Evolutionary conservation across 1,140 invertebrate species (phyloP), one percentile per base, ranked within the genome.

Genomic region (Drosophila simulans): DNA sequence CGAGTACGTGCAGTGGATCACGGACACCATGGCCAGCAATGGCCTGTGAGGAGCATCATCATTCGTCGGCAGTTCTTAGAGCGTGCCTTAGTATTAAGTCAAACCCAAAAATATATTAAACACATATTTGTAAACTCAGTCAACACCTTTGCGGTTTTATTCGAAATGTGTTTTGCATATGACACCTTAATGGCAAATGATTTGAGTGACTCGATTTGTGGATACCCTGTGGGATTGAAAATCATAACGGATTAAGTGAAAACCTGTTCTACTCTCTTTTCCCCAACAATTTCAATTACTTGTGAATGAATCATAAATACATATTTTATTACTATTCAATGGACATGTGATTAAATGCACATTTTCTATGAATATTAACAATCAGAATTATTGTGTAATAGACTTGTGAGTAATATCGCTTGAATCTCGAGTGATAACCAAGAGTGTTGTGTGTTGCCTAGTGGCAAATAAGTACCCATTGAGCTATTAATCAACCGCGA

Each of bases 1-100:
- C 0, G 66, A 90, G 27, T 93, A 91, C 52, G 71, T 93, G 46
- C 79, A 92, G 22, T 93, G 93, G 93, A 93, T 93, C 25, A 82
- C 93, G 3, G 91, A 93, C 51, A 92, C 63, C n/a, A 90, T 91
- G 93, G 84, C 72, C 53, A 56, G 35, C 0, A 40, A 89, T 63
- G 83, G 83, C 1, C 66, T 86, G 5, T 88, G 48, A 73, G 5
- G 4, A 11, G 17, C 25, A n/a, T 37, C 66, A 25, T 45, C 17
- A 31, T 10, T 17, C 10, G 25, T n/a, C 3, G 25, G 22, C 46
- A 15, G 35, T 46, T 59, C 40, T 31, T 46, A 69, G 3, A 46
- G 10, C n/a, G n/a, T 15, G 46, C 20, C 35, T 69, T 40, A 71
- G 66, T 48, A 17, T 22, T 70, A 46, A 70, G 34, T 48, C 3